Conservation (phyloP, 2,797 vertebrate genomes). For the Emys orbicularis region DNA sequence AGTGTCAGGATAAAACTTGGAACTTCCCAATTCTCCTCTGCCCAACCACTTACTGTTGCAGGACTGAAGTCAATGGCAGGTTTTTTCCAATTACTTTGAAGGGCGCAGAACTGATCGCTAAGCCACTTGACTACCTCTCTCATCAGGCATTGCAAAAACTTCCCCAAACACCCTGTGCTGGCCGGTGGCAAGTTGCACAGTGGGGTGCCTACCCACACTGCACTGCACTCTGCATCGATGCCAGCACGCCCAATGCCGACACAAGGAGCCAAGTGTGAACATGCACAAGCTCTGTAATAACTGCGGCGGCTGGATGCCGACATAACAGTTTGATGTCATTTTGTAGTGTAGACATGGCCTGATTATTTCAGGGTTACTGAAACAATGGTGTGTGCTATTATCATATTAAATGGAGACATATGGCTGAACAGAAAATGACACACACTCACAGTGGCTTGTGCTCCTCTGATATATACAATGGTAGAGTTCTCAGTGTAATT, state of each 20-base stretch:
- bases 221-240: not conserved
- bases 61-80: not conserved
- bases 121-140: not conserved
- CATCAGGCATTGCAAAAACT: not conserved
- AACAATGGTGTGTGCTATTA: not conserved
- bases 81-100: not conserved
- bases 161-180: not conserved
- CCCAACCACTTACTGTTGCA: not conserved
- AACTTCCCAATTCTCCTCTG: not conserved
- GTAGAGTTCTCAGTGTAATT: not conserved
- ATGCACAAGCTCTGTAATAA: not conserved
- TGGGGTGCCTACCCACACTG: not conserved
- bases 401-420: not conserved
- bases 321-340: not conserved
- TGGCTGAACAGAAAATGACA: not conserved
- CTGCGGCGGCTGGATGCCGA: rapidly evolving
- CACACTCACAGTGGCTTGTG: not conserved
- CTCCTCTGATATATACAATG: not conserved
- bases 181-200: not conserved
- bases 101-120: not conserved
- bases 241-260: not conserved
- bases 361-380: conserved; percentile 9
- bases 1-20: not conserved
- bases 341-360: not conserved
- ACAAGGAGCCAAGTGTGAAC: not conserved